Evolutionary conservation across 2,888 invertebrate species (phyloP).

Genomic region (Horisme vitalbata): DNA sequence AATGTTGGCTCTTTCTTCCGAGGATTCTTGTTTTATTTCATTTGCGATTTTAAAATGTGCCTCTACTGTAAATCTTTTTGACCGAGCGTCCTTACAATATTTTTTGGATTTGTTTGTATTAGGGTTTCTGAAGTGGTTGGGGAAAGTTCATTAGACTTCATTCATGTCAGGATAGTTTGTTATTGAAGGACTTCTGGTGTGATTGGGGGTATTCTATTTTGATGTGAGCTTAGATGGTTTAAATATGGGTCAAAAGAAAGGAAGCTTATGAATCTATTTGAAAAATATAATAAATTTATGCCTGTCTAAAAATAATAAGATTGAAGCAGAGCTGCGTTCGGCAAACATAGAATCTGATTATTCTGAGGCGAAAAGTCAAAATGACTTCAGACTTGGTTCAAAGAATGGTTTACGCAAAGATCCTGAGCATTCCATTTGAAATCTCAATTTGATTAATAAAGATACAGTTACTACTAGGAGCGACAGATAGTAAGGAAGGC

Average conservation of each 20-base stretch:
- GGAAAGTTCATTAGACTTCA: slow-evolving; percentile 44
- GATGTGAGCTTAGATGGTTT: no score
- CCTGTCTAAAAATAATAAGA: no score
- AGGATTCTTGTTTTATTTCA: background rate
- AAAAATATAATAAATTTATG: no score
- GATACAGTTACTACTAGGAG: slow-evolving; percentile 37
- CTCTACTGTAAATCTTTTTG: no score
- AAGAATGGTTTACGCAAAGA: slow-evolving; percentile 24
- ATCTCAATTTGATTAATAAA: slow-evolving; percentile 32
- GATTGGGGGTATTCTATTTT: slow-evolving; percentile 28
- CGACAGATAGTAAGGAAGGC: slow-evolving; percentile 43
- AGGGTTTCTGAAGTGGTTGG: slow-evolving; percentile 32
- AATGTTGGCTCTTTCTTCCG: slow-evolving; percentile 4
- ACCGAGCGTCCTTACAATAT: no score
- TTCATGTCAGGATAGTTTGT: slow-evolving; percentile 33
- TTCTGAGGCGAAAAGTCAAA: background rate
- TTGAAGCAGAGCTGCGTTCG: no score
- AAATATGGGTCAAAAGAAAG: slow-evolving; percentile 31
- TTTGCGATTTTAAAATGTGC: slow-evolving; percentile 1
- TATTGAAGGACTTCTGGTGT: slow-evolving; percentile 27
- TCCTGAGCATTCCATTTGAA: slow-evolving; percentile 33
- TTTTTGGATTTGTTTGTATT: slow-evolving; percentile 29
- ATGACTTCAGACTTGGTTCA: background rate
- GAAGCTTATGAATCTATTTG: no score
- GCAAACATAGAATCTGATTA: no score